A percentile compares a stretch with the other conserved stretches of the same genome.
Conservation (phyloP, 2,797 vertebrate genomes). For the Sebastes oblongus region DNA sequence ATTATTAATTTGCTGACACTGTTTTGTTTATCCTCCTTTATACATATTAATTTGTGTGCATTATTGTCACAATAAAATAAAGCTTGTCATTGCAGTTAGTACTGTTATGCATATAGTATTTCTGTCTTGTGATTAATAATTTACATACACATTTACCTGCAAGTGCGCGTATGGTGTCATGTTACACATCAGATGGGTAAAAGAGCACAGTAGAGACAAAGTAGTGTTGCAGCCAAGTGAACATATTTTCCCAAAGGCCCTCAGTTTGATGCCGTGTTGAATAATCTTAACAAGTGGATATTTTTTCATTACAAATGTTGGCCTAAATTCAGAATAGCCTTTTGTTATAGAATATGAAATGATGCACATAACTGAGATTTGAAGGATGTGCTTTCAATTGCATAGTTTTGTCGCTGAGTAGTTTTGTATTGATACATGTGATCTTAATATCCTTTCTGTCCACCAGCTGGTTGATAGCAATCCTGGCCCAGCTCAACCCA, state of each 20-base stretch:
- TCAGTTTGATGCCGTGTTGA: not conserved
- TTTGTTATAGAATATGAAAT: not conserved
- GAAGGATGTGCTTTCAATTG: not conserved
- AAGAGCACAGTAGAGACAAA: conserved; percentile 55
- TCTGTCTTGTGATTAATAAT: conserved; percentile 43
- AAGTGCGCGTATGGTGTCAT: conserved; percentile 9
- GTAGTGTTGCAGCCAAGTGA: not conserved
- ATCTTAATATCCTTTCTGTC: conserved; percentile 48
- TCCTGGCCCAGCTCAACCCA: conserved; percentile 96
- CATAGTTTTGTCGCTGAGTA: not conserved
- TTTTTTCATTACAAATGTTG: not conserved
- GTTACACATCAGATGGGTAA: conserved; percentile 44
- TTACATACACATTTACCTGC: not conserved
- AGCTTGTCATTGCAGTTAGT: not conserved
- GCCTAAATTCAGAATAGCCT: not conserved
- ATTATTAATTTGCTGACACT: not conserved
- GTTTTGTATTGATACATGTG: not conserved
- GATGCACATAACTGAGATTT: not conserved
- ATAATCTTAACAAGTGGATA: not conserved
- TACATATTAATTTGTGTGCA: not conserved
- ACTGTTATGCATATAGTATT: not conserved
- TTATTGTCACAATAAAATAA: not conserved
- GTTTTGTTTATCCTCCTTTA: not conserved
- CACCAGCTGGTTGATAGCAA: conserved; percentile 96
- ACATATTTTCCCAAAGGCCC: not conserved